A percentile compares a stretch with the other conserved stretches of the same genome.
phyloP scores from a whole-genome alignment of 1,140 invertebrate genomes.

The Drosophila chauvacae region DNA sequence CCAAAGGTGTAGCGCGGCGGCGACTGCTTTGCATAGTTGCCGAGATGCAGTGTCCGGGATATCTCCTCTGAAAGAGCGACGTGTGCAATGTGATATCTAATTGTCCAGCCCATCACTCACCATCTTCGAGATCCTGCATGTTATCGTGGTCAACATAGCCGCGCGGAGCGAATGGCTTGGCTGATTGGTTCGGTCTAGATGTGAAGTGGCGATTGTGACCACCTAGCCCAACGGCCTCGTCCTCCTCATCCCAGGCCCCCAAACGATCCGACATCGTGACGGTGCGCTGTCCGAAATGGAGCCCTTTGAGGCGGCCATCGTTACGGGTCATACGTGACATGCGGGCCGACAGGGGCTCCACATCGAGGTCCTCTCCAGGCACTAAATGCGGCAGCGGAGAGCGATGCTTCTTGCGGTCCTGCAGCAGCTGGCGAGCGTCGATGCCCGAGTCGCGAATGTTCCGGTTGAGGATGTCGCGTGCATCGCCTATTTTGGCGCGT shows the following conservation, averaged over 20 bases:
- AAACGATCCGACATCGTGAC: slow-evolving; percentile 49
- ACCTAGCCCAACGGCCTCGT: neutral
- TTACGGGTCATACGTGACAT: slow-evolving; percentile 66
- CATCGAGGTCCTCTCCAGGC: neutral
- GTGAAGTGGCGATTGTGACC: slow-evolving; percentile 2
- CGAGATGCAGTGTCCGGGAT: slow-evolving; percentile 48
- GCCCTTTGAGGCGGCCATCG: slow-evolving; percentile 12
- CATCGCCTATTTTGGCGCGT: slow-evolving; percentile 88
- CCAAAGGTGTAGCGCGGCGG: slow-evolving; percentile 25
- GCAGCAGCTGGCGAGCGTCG: slow-evolving; percentile 87
- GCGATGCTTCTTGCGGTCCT: slow-evolving; percentile 59
- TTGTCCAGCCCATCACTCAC: slow-evolving; percentile 42
- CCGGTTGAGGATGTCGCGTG: slow-evolving; percentile 88
- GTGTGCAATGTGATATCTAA: neutral
- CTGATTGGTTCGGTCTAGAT: slow-evolving; percentile 23
- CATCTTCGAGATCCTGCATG: slow-evolving; percentile 80
- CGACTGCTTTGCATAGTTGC: slow-evolving; percentile 48
- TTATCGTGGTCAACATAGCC: slow-evolving; percentile 82
- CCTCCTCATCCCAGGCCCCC: slow-evolving; percentile 37
- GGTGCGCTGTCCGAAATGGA: slow-evolving; percentile 48
- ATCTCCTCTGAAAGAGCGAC: slow-evolving; percentile 63
- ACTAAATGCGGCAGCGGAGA: neutral
- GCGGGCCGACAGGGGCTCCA: slow-evolving; percentile 1
- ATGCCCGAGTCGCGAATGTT: slow-evolving; percentile 86
- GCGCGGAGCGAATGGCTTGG: slow-evolving; percentile 66